Evolutionary conservation across 2,888 invertebrate genomes (phyloP).

Genomic region (Thera britannica): DNA sequence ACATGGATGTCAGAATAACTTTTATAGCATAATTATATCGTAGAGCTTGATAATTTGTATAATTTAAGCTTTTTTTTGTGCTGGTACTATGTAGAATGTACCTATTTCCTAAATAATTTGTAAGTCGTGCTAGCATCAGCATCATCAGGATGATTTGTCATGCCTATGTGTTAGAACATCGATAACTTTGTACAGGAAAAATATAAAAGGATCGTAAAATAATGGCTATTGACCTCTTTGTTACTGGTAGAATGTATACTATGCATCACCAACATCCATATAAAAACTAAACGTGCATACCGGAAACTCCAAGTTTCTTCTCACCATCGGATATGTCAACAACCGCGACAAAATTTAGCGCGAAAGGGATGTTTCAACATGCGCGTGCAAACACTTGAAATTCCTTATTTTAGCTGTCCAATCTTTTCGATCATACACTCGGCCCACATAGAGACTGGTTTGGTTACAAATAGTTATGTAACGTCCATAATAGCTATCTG

Average conservation of each 20-base stretch:
- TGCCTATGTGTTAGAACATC: background rate
- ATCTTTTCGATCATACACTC: conserved; percentile 37
- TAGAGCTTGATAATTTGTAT: too few relatives aligned
- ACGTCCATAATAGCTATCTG: conserved; percentile 49
- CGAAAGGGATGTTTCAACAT: conserved; percentile 24
- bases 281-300: background rate
- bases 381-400: conserved; percentile 19
- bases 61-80: too few relatives aligned
- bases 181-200: background rate
- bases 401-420: conserved; percentile 33
- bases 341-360: conserved; percentile 7
- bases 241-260: background rate
- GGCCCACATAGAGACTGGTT: conserved; percentile 45
- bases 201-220: background rate
- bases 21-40: too few relatives aligned
- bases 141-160: background rate
- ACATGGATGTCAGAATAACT: too few relatives aligned
- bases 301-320: background rate
- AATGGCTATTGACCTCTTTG: background rate
- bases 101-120: too few relatives aligned
- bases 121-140: too few relatives aligned
- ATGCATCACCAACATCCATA: background rate
- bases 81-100: too few relatives aligned
- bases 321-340: background rate
- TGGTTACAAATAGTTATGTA: conserved; percentile 53